Evolutionary conservation across 2,888 invertebrate species (phyloP), one percentile per base, ranked within the genome.

Genomic region (Horisme vitalbata): DNA sequence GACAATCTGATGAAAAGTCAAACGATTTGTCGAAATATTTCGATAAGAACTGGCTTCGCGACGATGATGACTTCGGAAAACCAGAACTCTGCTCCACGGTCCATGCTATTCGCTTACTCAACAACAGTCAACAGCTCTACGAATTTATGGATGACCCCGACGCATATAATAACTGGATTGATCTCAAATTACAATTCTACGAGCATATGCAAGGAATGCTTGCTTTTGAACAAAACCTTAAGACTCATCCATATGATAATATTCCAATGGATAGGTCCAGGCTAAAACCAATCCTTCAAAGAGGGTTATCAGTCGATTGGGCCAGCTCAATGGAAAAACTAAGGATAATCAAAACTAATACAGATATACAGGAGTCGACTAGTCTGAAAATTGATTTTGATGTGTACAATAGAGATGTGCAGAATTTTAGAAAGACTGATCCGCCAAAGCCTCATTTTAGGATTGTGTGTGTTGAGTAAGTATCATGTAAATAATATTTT

Each of bases 371-470:
- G 8, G 67, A 73, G 43, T n/a, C n/a, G n/a, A 61, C 67, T 34
- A 62, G 47, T 44, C 58, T 89, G 0, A 57, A 33, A 8, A 59
- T 90, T 26, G 65, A 81, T 62, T 90, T 82, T 47, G 89, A 90
- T 65, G 85, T 90, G 5, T 90, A 85, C 48, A 79, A 82, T 36
- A 82, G 83, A 51, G 74, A 87, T 64, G 76, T 85, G 12, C 78
- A 77, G 44, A 77, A 82, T 57, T 86, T 86, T 46, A 80, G 63
- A 43, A 91, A 90, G 57, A 68, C 73, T 0, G 67, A 74, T 45
- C 76, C 68, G 24, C 85, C 89, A 0, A 71, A 63, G 38, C 87
- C 90, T 4, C 81, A 87, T 56, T 90, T 87, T 41, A 75, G 87
- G 52, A 57, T 91, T 13, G 61, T 83, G 21, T 84, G 90, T 53